Base-by-base conservation (phyloP, 2,888 invertebrate species). In the Pegoplata infirma region DNA sequence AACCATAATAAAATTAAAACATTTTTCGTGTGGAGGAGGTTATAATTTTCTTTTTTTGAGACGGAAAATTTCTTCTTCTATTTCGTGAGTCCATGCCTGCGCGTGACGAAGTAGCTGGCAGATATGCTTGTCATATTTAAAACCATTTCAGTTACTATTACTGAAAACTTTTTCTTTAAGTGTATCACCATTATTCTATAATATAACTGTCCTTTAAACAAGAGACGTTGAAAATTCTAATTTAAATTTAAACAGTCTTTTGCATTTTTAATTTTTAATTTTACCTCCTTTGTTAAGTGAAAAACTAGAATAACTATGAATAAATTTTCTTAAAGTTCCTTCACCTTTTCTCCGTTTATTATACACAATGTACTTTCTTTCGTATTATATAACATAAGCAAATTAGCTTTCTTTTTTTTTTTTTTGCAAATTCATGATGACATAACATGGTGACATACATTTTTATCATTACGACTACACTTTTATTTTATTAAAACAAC, bases 361-460 rank as follows among this genome's bases (percentile, higher is more conserved):
- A 32, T 66, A 58, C 16, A 14, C 25, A 66, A 16, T 59, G 47
- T 76, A 23, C 56, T 64, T 59, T n/a, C n/a, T 53, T 36, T 44
- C 64, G 67, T 66, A 66, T 73, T 74, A 28, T 40, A 75, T 25
- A 67, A 49, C 36, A 63, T 56, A 69, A 76, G 23, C 68, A 69
- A 76, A 76, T 69, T 76, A 56, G 44, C 63, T 64, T 47, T 63
- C 56, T 16, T 14, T 75, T 68, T 68, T 75, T 63, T 63, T 16
- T 14, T 75, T 68, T 68, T 75, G 68, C 68, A 59, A 61, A 49
- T 21, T 79, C 75, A 61, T 63, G 69, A 56, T 69, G 71, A 72
- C 76, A 76, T 64, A 79, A 79, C 71, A 71, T 63, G 69, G 72
- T 79, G 76, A 79, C 79, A 81, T 46, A 79, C 64, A 80, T 80